Base-by-base conservation (phyloP, 2,888 invertebrate genomes). In the Agrilus cyanescens region DNA sequence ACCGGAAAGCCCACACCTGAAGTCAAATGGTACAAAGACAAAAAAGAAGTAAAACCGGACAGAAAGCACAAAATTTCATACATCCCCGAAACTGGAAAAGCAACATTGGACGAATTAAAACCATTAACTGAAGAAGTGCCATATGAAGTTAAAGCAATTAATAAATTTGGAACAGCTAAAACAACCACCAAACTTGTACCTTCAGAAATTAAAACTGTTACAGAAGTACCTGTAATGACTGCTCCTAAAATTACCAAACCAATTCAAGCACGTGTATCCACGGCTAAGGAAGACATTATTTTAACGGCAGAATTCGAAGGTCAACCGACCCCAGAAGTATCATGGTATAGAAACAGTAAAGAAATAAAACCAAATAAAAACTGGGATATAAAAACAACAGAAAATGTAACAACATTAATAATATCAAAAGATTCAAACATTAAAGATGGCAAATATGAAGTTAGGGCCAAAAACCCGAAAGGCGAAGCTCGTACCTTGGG, bases 371-470 rank as follows among this genome's bases (percentile, higher is more conserved):
- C 76, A 36, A 74, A 72, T 52, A 74, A 80, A 38, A 76, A 80
- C 49, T 76, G 75, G 46, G 62, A 68, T 31, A 76, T 85, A 39
- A 66, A 67, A 5, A 72, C 70, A 14, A 72, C 75, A 49, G 75
- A 79, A 45, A 78, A 73, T 36, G 75, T 70, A 47, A 82, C 85
- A 1, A 74, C 68, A 34, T 67, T 89, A 18, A 73, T 66, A 51
- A 76, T 90, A 46, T 68, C 73, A 31, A 78, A 83, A 50, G 74
- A 77, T 54, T 76, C 77, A 34, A 82, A 80, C 61, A 82, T 82
- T 57, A 83, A 86, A 59, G 75, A 77, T 46, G 94, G 94, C 20
- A 89, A 88, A 65, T 94, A 91, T 65, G 90, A 91, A 71, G 80
- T 90, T 12, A 72, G 82, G 18, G 81, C 87, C n/a, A 75, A 79